Base-by-base conservation (phyloP, 2,888 invertebrate genomes). In the Phortica okadai region DNA sequence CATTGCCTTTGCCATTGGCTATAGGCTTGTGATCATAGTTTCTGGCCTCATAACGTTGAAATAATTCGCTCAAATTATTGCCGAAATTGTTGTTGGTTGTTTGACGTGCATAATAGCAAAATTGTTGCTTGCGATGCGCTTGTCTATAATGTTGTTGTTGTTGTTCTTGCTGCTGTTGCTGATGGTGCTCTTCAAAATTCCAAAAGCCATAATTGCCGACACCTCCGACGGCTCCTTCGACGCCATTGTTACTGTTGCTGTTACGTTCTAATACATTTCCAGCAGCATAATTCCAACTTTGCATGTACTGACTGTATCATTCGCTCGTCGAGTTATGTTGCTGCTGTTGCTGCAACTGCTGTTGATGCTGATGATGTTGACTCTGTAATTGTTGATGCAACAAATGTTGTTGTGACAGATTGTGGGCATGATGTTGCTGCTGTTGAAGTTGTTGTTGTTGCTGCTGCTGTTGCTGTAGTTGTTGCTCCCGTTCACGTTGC, bases 221-320 rank as follows among this genome's bases (percentile, higher is more conserved):
- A 10, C 11, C 6, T 80, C 58, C 66, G 33, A 33, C 33, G 33
- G 33, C 33, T 33, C 33, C 33, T 33, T 33, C 33, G 33, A 33
- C 33, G 79, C 76, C 81, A 83, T 79, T 78, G 83, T 80, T 11
- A 79, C 25, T 69, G 78, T 54, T 74, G 80, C 62, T 50, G 73
- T 66, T 25, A 62, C 16, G 50, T 76, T 59, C 45, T 45, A 72
- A 25, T 69, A 14, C 6, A 14, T 72, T 72, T 6, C 56, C 77
- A 87, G 86, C 89, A 80, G 86, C 83, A 86, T 90, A 91, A 82
- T 91, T 91, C 92, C 92, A 91, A 87, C 89, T 86, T 25, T 62
- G 62, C 83, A 91, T 79, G 82, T 89, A 91, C 85, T 90, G 91
- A 83, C 86, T 90, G 82, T 91, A 91, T 90, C 90, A 90, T 90